phyloP scores from a whole-genome alignment of 2,797 vertebrate species.

The Tragelaphus eurycerus region DNA sequence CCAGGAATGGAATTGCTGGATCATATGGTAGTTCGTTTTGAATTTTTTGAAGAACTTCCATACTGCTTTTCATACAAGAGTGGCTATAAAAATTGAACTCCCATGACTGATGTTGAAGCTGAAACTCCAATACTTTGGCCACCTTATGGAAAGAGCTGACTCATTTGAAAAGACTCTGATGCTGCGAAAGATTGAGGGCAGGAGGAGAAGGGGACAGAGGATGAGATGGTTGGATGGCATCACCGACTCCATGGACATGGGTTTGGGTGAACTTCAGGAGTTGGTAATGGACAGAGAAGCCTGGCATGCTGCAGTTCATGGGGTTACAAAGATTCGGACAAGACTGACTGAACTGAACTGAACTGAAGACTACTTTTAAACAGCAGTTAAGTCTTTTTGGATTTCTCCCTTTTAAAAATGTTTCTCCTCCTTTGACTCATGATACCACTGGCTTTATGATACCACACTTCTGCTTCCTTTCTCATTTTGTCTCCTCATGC shows the following conservation, averaged over 20 bases:
- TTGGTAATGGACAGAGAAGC: too few species aligned
- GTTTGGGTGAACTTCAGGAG: too few species aligned
- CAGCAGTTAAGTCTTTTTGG: not conserved
- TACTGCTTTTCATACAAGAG: not conserved
- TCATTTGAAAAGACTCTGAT: too few species aligned
- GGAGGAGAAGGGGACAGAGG: too few species aligned
- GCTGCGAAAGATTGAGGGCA: too few species aligned
- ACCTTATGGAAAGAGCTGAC: too few species aligned
- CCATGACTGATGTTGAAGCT: not conserved
- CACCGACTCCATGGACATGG: too few species aligned
- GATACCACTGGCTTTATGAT: not conserved
- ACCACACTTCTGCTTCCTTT: not conserved
- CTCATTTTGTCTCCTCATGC: not conserved
- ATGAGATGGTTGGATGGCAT: too few species aligned
- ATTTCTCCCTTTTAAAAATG: not conserved
- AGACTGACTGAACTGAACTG: too few species aligned
- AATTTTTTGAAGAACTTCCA: not conserved
- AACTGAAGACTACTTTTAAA: not conserved
- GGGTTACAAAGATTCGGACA: accelerated
- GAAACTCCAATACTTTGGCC: too few species aligned
- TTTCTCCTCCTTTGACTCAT: not conserved
- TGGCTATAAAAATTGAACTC: not conserved
- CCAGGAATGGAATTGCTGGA: not conserved
- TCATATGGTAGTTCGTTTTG: not conserved
- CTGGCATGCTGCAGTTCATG: too few species aligned